phyloP scores from a whole-genome alignment of 2,113 vertebrate genomes.

The Psittacula cyanocephala region DNA sequence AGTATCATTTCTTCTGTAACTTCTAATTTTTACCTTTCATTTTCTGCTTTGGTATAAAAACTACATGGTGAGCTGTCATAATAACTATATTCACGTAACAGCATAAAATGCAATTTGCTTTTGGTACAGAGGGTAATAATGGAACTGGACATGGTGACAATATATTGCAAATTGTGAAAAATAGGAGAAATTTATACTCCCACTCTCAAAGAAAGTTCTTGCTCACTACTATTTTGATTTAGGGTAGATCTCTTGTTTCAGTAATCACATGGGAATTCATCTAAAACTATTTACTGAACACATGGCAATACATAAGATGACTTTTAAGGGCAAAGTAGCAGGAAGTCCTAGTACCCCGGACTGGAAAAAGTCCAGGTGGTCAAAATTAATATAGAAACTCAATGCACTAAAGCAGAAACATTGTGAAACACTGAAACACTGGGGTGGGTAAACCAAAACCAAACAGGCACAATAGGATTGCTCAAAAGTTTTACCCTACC shows the following conservation, averaged over 20 bases:
- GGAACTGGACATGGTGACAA: neutral
- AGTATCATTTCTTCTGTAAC: neutral
- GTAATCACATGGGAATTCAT: neutral
- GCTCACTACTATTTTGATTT: neutral
- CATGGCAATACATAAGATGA: neutral
- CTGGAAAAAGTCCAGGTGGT: neutral
- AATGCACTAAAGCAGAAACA: neutral
- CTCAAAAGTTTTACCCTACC: neutral
- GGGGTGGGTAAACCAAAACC: neutral
- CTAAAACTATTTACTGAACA: neutral
- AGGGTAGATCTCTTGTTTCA: neutral
- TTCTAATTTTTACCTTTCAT: neutral
- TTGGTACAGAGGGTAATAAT: neutral
- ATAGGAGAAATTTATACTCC: neutral
- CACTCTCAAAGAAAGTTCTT: neutral
- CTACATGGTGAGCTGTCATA: neutral
- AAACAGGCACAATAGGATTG: neutral
- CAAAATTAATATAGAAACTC: neutral
- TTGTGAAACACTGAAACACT: neutral
- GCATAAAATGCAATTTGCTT: neutral
- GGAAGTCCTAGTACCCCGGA: neutral
- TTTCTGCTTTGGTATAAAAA: neutral
- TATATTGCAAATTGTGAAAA: neutral
- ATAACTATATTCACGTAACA: neutral
- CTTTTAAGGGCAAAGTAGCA: neutral